These are phyloP conservation scores for Carpatolechia fugitivella DNA, from an alignment of 2,888 invertebrate genomes.

Conservation along the genomic window DNA sequence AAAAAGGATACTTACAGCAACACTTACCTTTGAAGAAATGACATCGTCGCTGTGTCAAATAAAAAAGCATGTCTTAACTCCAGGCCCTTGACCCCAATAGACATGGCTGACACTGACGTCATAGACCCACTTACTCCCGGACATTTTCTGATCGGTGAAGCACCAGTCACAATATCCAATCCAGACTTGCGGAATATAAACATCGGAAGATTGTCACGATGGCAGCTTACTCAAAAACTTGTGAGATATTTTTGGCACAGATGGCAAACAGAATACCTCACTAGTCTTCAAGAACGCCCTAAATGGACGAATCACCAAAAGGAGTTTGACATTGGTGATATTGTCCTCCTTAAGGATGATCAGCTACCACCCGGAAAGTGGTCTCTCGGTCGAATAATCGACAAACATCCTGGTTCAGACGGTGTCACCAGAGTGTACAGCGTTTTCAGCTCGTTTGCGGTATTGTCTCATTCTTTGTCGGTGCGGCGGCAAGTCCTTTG, in stretches of 20 bases:
- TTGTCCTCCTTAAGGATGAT: constrained; percentile 22
- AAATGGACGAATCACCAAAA: constrained; percentile 23
- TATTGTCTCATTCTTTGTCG: too few relatives aligned
- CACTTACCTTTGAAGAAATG: constrained; percentile 24
- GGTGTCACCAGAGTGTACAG: constrained; percentile 17
- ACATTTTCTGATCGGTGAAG: constrained; percentile 30
- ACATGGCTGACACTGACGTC: constrained; percentile 8
- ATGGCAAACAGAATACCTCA: constrained; percentile 27
- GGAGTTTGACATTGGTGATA: constrained; percentile 26
- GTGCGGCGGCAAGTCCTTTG: too few relatives aligned
- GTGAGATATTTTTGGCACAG: constrained; percentile 28
- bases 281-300: constrained; percentile 24
- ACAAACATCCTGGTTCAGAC: constrained; percentile 15
- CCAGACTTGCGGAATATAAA: constrained; percentile 17
- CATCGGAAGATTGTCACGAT: constrained; percentile 21
- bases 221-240: constrained; percentile 28
- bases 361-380: constrained; percentile 16
- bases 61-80: constrained; percentile 29
- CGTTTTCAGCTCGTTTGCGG: too few relatives aligned
- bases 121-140: constrained; percentile 28
- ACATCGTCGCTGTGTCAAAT: constrained; percentile 21
- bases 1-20: constrained; percentile 11
- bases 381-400: constrained; percentile 11
- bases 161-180: constrained; percentile 21
- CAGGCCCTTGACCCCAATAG: constrained; percentile 16